Percentiles rank a stretch among this genome's conserved stretches.
Evolutionary conservation across 2,113 vertebrate genomes (phyloP).

Genomic region (Gadus macrocephalus): DNA sequence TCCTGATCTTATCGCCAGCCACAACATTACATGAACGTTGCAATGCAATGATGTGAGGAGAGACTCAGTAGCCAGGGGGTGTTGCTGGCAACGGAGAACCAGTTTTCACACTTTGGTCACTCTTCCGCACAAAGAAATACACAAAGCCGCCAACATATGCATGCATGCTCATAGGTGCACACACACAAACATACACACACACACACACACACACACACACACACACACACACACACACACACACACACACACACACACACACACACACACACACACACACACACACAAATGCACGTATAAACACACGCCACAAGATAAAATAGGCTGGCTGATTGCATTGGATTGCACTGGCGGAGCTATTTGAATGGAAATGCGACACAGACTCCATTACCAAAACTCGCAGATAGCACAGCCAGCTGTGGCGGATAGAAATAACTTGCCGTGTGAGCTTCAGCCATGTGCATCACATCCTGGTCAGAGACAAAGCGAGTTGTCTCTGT

Average conservation of each 20-base stretch:
- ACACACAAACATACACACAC: neutral
- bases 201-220: conserved; percentile 16
- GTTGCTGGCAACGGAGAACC: conserved; percentile 61
- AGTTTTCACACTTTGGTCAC: conserved; percentile 49
- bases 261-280: neutral
- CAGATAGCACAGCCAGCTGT: conserved; percentile 53
- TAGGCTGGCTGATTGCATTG: conserved; percentile 59
- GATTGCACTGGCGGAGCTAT: conserved; percentile 59
- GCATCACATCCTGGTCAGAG: conserved; percentile 28
- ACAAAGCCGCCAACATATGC: conserved; percentile 23
- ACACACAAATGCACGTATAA: conserved; percentile 8
- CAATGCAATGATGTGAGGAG: conserved; percentile 34
- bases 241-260: conserved; percentile 27
- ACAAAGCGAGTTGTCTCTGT: conserved; percentile 4
- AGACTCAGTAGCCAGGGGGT: conserved; percentile 43
- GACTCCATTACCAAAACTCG: conserved; percentile 54
- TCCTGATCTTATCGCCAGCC: conserved; percentile 7
- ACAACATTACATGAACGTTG: conserved; percentile 32
- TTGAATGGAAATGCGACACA: conserved; percentile 65
- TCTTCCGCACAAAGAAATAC: conserved; percentile 35
- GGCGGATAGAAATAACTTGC: conserved; percentile 36
- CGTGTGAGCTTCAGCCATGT: conserved; percentile 29
- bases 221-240: neutral
- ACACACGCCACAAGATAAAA: conserved; percentile 38
- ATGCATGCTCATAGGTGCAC: neutral